phyloP scores from a whole-genome alignment of 2,888 invertebrate genomes.

The Siphlonurus alternatus region DNA sequence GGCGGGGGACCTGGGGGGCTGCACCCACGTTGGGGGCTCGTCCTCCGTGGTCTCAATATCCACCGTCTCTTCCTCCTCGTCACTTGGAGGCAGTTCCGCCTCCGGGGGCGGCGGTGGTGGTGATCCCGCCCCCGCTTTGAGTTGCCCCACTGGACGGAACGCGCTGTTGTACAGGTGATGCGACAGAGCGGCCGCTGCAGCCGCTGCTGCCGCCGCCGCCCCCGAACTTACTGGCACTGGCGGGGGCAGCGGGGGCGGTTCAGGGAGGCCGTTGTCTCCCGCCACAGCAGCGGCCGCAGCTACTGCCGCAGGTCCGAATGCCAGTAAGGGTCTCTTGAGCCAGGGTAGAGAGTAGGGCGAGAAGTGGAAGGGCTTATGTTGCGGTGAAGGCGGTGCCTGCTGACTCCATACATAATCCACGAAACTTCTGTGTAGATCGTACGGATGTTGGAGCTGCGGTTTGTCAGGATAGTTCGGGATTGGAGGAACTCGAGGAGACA shows the following conservation, averaged over 20 bases:
- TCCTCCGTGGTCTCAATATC: constrained; percentile 80
- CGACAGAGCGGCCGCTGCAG: constrained; percentile 7
- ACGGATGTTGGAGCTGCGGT: neutral
- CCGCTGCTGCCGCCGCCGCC: constrained; percentile 20
- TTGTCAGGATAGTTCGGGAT: constrained; percentile 2
- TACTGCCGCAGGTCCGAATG: constrained; percentile 16
- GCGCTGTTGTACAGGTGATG: constrained; percentile 10
- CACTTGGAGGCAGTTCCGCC: constrained; percentile 26
- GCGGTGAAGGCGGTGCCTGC: constrained; percentile 21
- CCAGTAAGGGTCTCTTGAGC: constrained; percentile 10
- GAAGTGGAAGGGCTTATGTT: constrained; percentile 20
- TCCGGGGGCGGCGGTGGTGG: constrained; percentile 4
- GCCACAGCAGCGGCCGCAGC: constrained; percentile 1
- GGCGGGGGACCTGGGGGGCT: neutral
- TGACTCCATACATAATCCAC: constrained; percentile 64
- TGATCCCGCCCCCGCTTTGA: constrained; percentile 13
- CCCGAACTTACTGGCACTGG: constrained; percentile 22
- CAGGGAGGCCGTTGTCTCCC: constrained; percentile 11
- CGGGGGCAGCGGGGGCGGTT: constrained; percentile 19
- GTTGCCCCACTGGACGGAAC: constrained; percentile 12
- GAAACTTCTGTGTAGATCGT: constrained; percentile 20
- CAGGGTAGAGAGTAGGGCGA: constrained; percentile 12
- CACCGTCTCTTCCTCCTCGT: constrained; percentile 64
- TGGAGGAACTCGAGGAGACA: constrained; percentile 6
- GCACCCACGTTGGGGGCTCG: constrained; percentile 27